phyloP scores from a whole-genome alignment of 2,888 invertebrate genomes.

The Drosophila koepferae region DNA sequence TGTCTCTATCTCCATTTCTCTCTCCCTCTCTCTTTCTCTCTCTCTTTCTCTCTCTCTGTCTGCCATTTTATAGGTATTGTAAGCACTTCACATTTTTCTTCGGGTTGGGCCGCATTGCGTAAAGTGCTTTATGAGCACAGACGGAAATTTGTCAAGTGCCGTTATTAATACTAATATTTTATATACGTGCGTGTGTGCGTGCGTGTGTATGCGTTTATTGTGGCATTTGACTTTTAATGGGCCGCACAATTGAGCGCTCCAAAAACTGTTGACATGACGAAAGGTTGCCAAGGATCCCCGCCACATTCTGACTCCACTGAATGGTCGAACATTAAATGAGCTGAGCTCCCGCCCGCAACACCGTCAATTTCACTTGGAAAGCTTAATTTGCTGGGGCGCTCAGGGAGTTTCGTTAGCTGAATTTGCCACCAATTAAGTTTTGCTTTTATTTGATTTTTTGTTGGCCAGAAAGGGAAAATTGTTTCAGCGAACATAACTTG shows the following conservation, averaged over 20 bases:
- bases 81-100: constrained; percentile 32
- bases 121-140: constrained; percentile 54
- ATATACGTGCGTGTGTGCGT: constrained; percentile 4
- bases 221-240: constrained; percentile 52
- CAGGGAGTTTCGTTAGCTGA: not conserved
- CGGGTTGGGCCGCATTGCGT: constrained; percentile 23
- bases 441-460: not conserved
- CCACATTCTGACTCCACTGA: constrained; percentile 34
- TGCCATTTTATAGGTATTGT: constrained; percentile 38
- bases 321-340: constrained; percentile 18
- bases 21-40: not conserved
- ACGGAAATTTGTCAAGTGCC: constrained; percentile 57
- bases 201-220: constrained; percentile 7
- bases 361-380: constrained; percentile 8
- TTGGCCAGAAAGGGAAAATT: not conserved
- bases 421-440: constrained; percentile 16
- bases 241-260: constrained; percentile 45
- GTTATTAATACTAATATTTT: constrained; percentile 69
- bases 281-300: constrained; percentile 33
- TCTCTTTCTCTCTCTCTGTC: not conserved
- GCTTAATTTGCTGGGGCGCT: constrained; percentile 6
- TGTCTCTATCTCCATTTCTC: not conserved
- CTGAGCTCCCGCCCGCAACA: constrained; percentile 12
- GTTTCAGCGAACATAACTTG: not conserved
- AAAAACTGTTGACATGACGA: constrained; percentile 44